phyloP scores from a whole-genome alignment of 2,797 vertebrate species.

The Pseudochromis fuscus region DNA sequence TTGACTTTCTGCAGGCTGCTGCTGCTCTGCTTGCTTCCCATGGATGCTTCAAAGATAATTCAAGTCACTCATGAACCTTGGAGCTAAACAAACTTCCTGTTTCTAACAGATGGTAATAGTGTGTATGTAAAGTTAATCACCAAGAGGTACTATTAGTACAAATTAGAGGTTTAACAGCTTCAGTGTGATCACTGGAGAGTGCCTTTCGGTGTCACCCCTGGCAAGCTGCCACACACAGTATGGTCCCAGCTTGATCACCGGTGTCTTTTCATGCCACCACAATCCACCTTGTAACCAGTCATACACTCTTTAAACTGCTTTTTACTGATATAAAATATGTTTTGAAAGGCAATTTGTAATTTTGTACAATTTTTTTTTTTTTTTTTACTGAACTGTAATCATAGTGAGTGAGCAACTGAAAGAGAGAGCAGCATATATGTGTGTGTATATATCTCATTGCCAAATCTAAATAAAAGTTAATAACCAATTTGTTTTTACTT shows the following conservation, averaged over 20 bases:
- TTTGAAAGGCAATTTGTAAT: neutral
- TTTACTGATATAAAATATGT: neutral
- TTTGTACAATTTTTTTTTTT: neutral
- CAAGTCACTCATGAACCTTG: conserved; percentile 7
- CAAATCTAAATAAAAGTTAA: too few relatives aligned
- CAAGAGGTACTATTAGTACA: conserved; percentile 11
- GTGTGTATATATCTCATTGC: too few relatives aligned
- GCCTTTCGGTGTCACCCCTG: neutral
- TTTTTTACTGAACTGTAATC: neutral
- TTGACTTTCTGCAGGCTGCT: conserved; percentile 21
- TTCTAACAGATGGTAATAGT: conserved; percentile 31
- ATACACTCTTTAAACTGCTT: neutral
- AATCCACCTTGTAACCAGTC: neutral
- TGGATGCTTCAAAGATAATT: conserved; percentile 12
- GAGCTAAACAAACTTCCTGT: conserved; percentile 16
- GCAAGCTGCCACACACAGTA: neutral
- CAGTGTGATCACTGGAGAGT: conserved; percentile 6
- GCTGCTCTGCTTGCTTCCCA: conserved; percentile 14
- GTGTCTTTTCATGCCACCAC: conserved; percentile 1
- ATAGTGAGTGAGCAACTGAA: too few relatives aligned
- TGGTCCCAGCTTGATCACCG: neutral
- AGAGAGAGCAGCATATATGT: too few relatives aligned
- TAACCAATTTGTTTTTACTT: neutral
- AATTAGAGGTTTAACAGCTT: conserved; percentile 30
- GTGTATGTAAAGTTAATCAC: conserved; percentile 30